Percentiles rank a stretch among this genome's conserved stretches.
These are phyloP conservation scores for Anguilla anguilla DNA, from an alignment of 2,797 vertebrate genomes.

Conservation along the genomic window DNA sequence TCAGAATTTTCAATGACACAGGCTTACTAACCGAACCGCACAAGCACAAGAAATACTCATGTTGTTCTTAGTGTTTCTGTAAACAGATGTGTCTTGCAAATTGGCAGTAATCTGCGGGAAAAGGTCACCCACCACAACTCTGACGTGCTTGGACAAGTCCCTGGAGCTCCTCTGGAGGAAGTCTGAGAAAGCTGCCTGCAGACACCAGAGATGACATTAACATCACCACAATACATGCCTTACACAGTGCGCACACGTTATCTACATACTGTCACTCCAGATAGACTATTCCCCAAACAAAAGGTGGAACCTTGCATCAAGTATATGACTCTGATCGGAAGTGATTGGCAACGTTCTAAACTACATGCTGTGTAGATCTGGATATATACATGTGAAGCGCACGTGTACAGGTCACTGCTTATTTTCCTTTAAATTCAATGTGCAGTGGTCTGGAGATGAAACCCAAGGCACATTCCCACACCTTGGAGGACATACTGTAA, in stretches of 20 bases:
- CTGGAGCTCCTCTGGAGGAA: conserved; percentile 98
- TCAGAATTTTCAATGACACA: background rate
- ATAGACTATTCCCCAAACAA: background rate
- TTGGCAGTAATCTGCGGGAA: background rate
- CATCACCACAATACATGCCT: conserved; percentile 48
- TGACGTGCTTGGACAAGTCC: conserved; percentile 97
- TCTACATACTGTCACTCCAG: background rate
- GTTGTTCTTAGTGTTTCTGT: background rate
- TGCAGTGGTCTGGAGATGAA: background rate
- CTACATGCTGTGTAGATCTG: background rate
- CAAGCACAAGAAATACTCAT: background rate
- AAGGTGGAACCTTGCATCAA: background rate
- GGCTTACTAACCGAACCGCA: background rate
- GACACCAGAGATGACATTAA: conserved; percentile 43
- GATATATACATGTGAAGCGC: background rate
- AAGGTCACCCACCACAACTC: conserved; percentile 90
- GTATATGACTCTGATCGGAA: background rate
- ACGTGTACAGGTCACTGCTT: background rate
- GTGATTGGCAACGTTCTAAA: background rate
- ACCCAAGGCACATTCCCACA: background rate
- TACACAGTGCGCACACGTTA: background rate
- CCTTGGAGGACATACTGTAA: background rate
- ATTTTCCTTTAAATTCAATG: background rate
- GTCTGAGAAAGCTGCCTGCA: conserved; percentile 96
- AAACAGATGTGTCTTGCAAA: background rate